phyloP scores from a whole-genome alignment of 37 sponge, comb jelly and placozoan genomes.

The Petrosia ficiformis region DNA sequence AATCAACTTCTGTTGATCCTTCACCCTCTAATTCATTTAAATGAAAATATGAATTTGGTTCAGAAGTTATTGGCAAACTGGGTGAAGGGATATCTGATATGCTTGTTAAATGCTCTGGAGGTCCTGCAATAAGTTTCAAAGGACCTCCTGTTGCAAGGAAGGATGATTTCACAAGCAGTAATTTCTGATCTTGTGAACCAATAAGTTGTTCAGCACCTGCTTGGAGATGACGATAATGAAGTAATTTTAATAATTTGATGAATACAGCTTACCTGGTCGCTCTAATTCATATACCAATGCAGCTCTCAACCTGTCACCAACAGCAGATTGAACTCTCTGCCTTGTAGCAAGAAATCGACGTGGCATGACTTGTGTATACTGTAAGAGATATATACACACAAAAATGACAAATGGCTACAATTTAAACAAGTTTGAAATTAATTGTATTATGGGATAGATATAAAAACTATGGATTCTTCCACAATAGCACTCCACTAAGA shows the following conservation, averaged over 20 bases:
- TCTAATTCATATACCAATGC: constrained; percentile 22
- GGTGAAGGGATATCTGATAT: constrained; percentile 4
- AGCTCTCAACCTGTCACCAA: constrained; percentile 10
- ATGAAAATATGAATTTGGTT: not conserved
- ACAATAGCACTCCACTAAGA: too few relatives aligned
- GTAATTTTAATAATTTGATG: too few relatives aligned
- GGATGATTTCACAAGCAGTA: constrained; percentile 34
- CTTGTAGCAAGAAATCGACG: constrained; percentile 22
- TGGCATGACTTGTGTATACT: constrained; percentile 31
- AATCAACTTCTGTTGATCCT: constrained; percentile 32
- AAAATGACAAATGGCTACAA: too few relatives aligned
- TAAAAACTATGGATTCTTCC: too few relatives aligned
- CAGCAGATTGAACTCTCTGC: constrained; percentile 2
- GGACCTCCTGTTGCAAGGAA: constrained; percentile 7
- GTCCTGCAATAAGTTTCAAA: constrained; percentile 14
- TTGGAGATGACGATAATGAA: not conserved
- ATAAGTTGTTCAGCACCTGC: constrained; percentile 40
- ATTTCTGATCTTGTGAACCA: constrained; percentile 39
- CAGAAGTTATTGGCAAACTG: not conserved
- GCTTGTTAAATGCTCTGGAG: constrained; percentile 15
- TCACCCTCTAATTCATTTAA: not conserved
- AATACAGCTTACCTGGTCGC: constrained; percentile 48
- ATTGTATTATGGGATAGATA: too few relatives aligned
- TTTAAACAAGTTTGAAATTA: too few relatives aligned
- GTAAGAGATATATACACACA: too few relatives aligned